Conservation (phyloP, 2,113 vertebrate genomes). For the Tenrec ecaudatus region DNA sequence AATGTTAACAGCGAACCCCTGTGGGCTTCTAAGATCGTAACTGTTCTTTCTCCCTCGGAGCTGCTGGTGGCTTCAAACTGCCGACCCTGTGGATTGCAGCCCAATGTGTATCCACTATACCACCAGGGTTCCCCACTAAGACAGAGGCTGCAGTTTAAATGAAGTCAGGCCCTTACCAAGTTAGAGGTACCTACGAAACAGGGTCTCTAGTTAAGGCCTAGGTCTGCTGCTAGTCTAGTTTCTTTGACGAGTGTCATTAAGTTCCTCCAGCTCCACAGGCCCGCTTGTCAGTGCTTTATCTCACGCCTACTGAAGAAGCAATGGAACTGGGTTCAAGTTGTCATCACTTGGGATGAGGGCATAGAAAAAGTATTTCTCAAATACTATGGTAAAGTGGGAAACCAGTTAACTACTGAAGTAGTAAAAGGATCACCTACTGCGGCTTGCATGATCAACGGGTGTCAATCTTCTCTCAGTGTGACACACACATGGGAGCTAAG, state of each 20-base stretch:
- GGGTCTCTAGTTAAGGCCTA: background rate
- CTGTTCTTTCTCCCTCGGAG: too few relatives aligned
- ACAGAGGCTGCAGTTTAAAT: background rate
- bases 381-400: conserved; percentile 33
- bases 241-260: conserved; percentile 35
- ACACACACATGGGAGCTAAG: background rate
- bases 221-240: background rate
- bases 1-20: too few relatives aligned
- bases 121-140: conserved; percentile 13
- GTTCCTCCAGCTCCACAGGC: background rate
- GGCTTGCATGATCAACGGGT: conserved; percentile 52
- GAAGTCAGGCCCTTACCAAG: background rate
- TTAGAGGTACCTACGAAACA: background rate
- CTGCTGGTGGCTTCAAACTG: too few relatives aligned
- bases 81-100: too few relatives aligned
- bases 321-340: conserved; percentile 7
- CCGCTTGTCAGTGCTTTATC: background rate
- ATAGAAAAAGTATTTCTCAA: conserved; percentile 39
- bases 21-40: too few relatives aligned
- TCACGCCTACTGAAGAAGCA: conserved; percentile 35
- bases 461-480: background rate
- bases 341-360: conserved; percentile 6
- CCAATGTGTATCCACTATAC: background rate
- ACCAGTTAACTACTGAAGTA: conserved; percentile 19
- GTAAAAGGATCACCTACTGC: conserved; percentile 55